These are phyloP conservation scores for Eudyptes chrysolophus DNA, from an alignment of 2,113 vertebrate genomes.

Conservation along the genomic window DNA sequence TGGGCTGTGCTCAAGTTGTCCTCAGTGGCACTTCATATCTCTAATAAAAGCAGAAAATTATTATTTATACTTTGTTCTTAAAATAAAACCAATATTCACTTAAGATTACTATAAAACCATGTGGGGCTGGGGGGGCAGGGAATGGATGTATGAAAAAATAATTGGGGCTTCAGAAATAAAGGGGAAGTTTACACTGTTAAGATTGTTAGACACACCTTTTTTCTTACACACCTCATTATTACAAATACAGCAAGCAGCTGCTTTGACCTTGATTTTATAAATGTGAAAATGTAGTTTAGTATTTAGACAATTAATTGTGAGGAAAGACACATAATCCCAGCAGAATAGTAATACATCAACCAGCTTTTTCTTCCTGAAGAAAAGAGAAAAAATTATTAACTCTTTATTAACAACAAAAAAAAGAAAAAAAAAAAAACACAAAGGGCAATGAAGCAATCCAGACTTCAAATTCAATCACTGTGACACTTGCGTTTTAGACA, in stretches of 20 bases:
- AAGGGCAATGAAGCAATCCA: neutral
- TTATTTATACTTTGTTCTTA: neutral
- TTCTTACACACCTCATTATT: neutral
- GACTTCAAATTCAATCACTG: neutral
- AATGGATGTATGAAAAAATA: neutral
- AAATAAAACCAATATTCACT: neutral
- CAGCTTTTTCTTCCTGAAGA: neutral
- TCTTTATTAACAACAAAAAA: neutral
- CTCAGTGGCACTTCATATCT: neutral
- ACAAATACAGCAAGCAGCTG: neutral
- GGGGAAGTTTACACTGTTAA: neutral
- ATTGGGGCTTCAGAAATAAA: neutral
- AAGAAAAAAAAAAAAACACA: neutral
- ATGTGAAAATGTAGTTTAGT: neutral
- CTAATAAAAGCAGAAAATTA: neutral
- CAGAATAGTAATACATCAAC: neutral
- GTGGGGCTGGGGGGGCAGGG: rapidly evolving
- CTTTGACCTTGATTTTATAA: neutral
- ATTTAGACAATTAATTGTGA: neutral
- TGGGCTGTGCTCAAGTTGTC: neutral
- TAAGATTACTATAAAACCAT: neutral
- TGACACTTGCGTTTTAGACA: neutral
- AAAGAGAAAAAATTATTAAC: neutral
- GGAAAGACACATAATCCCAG: neutral
- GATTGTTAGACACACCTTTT: neutral